Evolutionary conservation across 2,888 invertebrate genomes (phyloP), one percentile per base, ranked within the genome.

Genomic region (Hirtodrosophila alboralis): DNA sequence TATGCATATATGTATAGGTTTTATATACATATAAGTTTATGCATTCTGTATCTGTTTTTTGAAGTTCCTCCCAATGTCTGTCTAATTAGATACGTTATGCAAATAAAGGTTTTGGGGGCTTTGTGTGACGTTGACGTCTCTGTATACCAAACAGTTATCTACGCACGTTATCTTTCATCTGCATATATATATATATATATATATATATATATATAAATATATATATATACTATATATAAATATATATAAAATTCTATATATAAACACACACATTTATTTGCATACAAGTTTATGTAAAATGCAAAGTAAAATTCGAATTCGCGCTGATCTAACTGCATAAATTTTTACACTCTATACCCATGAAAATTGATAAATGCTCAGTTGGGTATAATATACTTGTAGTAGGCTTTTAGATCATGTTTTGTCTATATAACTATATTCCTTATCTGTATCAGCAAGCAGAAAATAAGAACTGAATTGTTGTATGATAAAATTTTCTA

Each of bases 51-150:
- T 48, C 52, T 52, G 59, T 6, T 7, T 23, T 5, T 12, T 36
- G 26, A 54, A 21, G 27, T 13, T 18, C n/a, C 7, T 49, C 26
- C 18, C 62, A 30, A 14, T 28, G 66, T n/a, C 38, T 56, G 58
- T 33, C 49, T 78, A 77, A 77, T 77, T 58, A 78, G 75, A 77
- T 77, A 85, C 77, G 79, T 33, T 85, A 85, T 85, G 77, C 62
- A 77, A 77, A 77, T 77, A 43, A 34, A 41, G 45, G n/a, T n/a
- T 65, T 34, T 47, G 40, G 59, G 34, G 12, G 44, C 28, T 33
- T n/a, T n/a, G n/a, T n/a, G 49, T 57, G 67, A 71, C 66, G 72
- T 49, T 74, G 79, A 59, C 56, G 48, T 30, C 12, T 33, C 51
- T 40, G 49, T 61, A 34, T 62, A 40, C 7, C 37, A 51, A 40